phyloP scores from a whole-genome alignment of 1,140 invertebrate genomes.

The Aphis craccivora region DNA sequence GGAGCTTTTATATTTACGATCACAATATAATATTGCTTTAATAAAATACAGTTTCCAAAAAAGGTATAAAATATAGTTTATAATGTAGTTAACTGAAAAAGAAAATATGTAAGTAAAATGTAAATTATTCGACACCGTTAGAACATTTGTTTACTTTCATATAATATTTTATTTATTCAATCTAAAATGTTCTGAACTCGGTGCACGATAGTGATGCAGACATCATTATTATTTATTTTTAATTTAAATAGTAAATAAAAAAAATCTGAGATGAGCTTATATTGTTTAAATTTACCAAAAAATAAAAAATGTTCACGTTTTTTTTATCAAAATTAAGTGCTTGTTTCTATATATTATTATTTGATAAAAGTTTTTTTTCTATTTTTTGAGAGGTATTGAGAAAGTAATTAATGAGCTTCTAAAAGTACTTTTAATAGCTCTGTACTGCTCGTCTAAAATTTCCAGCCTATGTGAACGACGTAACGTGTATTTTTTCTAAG shows the following conservation, averaged over 20 bases:
- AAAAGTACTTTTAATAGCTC: background rate
- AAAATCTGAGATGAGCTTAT: background rate
- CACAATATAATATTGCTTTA: background rate
- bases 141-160: background rate
- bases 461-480: background rate
- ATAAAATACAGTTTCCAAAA: constrained; percentile 17
- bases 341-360: background rate
- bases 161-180: constrained; percentile 8
- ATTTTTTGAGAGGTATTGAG: background rate
- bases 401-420: background rate
- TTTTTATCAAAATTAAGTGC: background rate
- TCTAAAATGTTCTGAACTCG: background rate
- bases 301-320: background rate
- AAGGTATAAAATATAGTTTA: background rate
- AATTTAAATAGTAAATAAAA: background rate
- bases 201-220: background rate
- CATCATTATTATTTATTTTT: background rate
- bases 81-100: constrained; percentile 21
- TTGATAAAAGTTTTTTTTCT: background rate
- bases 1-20: constrained; percentile 5
- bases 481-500: background rate
- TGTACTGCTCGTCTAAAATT: background rate
- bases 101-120: background rate
- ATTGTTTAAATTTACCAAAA: background rate
- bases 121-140: background rate